phyloP scores from a whole-genome alignment of 2,888 invertebrate genomes.

The Scrobipalpa atriplicella region DNA sequence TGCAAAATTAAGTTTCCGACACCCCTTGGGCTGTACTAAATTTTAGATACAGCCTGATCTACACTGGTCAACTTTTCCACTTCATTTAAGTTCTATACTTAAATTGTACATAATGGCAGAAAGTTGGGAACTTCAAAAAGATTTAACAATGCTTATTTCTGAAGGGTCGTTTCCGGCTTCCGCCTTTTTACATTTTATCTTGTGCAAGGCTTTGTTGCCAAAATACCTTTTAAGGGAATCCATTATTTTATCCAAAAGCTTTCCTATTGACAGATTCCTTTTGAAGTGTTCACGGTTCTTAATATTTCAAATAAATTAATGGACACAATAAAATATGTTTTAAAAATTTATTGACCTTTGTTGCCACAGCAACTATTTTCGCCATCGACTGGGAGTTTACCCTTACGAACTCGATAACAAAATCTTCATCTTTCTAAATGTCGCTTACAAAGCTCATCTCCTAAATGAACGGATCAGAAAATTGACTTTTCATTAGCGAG shows the following conservation, averaged over 20 bases:
- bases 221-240: constrained; percentile 34
- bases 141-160: constrained; percentile 80
- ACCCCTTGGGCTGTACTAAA: constrained; percentile 36
- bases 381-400: too few relatives aligned
- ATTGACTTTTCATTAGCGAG: too few relatives aligned
- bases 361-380: too few relatives aligned
- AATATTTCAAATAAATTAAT: neutral
- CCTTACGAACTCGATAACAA: too few relatives aligned
- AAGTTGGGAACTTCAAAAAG: constrained; percentile 76
- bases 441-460: too few relatives aligned
- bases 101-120: constrained; percentile 77
- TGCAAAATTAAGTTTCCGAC: constrained; percentile 8
- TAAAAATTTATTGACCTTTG: too few relatives aligned
- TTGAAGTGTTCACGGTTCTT: neutral
- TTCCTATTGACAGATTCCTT: constrained; percentile 2
- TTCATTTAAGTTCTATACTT: constrained; percentile 81
- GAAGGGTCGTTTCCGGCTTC: constrained; percentile 63
- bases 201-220: constrained; percentile 55
- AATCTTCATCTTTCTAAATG: too few relatives aligned
- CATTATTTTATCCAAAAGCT: constrained; percentile 20
- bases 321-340: neutral
- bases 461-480: too few relatives aligned
- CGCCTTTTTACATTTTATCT: constrained; percentile 60
- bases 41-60: constrained; percentile 53
- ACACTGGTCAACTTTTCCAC: constrained; percentile 77